A percentile compares a stretch with the other conserved stretches of the same genome.
Conservation (phyloP, 1,140 invertebrate species). For the Adoxophyes honmai region DNA sequence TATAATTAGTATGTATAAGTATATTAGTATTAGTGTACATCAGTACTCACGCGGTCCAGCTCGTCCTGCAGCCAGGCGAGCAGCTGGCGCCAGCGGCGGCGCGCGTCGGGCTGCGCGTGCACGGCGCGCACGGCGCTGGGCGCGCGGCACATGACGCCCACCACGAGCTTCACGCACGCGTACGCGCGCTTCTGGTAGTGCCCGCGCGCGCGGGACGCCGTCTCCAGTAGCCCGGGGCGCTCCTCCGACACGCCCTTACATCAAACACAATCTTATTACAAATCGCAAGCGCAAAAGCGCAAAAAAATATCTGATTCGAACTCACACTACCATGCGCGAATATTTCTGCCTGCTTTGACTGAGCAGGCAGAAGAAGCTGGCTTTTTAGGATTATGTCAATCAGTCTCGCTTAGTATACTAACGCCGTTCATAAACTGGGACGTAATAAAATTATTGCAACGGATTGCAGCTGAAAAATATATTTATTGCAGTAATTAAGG, state of each 20-base stretch:
- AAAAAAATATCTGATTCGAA: too few species aligned
- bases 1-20: too few species aligned
- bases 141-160: conserved; percentile 92
- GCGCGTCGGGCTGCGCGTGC: conserved; percentile 85
- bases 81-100: conserved; percentile 91
- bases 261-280: neutral
- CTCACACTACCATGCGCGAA: too few species aligned
- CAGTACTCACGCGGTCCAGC: conserved; percentile 84
- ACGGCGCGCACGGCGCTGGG: conserved; percentile 86
- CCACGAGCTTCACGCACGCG: conserved; percentile 97
- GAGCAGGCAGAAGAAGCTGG: too few species aligned
- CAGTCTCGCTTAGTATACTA: too few species aligned
- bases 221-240: conserved; percentile 95
- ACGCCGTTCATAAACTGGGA: too few species aligned
- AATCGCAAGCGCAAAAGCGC: too few species aligned
- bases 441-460: too few species aligned
- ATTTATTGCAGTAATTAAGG: too few species aligned
- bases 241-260: conserved; percentile 88
- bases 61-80: conserved; percentile 97
- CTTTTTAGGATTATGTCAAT: too few species aligned
- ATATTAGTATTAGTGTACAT: conserved; percentile 6
- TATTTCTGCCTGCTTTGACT: too few species aligned
- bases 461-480: too few species aligned
- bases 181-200: conserved; percentile 98
- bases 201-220: conserved; percentile 92